Base-by-base conservation (phyloP, 1,140 invertebrate species). In the Drosophila takahashii region DNA sequence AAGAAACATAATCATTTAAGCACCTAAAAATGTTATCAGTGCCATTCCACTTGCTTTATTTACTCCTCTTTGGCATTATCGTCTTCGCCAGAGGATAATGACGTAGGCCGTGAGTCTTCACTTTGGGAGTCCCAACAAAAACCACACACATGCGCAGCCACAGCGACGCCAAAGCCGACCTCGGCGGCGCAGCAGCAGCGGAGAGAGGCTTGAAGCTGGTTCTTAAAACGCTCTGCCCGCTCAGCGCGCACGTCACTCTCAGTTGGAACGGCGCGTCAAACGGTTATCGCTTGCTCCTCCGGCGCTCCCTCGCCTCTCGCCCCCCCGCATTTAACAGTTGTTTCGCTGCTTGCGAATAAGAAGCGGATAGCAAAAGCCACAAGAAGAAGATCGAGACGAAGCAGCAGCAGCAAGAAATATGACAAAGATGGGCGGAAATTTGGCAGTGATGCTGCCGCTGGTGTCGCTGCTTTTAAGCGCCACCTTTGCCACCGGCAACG, bases 151-250 rank as follows among this genome's bases (percentile, higher is more conserved):
- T 11, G 64, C 34, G 15, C 22, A 62, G 48, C 26, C 26, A 26
- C 26, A 5, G 8, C 39, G 27, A 36, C 60, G 36, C 10, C 47
- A 27, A 42, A 18, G 53, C 5, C 39, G 27, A 22, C 56, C 4
- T n/a, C 8, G 16, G 9, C 41, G 50, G 45, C 56, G 34, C 48
- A 50, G 36, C 53, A 56, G 32, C 45, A 32, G 13, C 16, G 15
- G 36, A 62, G 47, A 62, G 37, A 52, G 71, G 65, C 64, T 71
- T 54, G 37, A 73, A 86, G 81, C 83, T 89, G 84, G 84, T 84
- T 89, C 84, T 90, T 78, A 80, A 89, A 83, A 87, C 79, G 64
- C 64, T 67, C 50, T 50, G 72, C n/a, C 15, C 41, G 47, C 54
- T 58, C 48, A 54, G 45, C 42, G 44, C 79, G 71, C 73, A 60